These are phyloP conservation scores for Atrichornis clamosus DNA, from an alignment of 2,113 vertebrate genomes.

Conservation along the genomic window DNA sequence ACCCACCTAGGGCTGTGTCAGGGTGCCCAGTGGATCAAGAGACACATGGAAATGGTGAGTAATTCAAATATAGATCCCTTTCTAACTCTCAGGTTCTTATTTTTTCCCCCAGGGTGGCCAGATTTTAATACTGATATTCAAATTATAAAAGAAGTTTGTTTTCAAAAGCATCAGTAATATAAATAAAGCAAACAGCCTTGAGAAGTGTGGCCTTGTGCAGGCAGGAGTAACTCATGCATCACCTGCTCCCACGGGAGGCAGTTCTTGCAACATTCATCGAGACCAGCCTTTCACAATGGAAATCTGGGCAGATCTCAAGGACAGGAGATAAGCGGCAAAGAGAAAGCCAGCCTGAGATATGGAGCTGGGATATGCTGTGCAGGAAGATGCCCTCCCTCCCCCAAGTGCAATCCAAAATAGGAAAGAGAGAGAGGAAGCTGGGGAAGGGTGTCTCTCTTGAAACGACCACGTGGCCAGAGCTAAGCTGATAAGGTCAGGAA, in stretches of 20 bases:
- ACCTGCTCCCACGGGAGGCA: background rate
- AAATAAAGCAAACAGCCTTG: background rate
- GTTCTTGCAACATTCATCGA: background rate
- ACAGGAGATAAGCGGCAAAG: background rate
- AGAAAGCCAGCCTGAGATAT: background rate
- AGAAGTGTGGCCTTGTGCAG: background rate
- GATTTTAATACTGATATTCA: background rate
- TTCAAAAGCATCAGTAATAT: background rate
- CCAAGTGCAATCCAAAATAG: background rate
- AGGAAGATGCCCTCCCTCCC: background rate
- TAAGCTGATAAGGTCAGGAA: background rate
- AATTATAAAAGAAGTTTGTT: background rate
- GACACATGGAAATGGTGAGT: background rate
- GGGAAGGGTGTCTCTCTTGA: background rate
- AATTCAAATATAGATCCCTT: background rate
- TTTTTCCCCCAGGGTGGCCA: too few relatives aligned
- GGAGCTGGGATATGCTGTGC: background rate
- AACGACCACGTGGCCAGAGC: background rate
- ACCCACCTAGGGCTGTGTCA: background rate
- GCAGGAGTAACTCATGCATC: background rate
- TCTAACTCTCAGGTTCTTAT: background rate
- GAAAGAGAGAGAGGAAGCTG: slow-evolving; percentile 16
- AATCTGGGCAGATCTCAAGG: background rate
- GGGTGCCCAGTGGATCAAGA: background rate
- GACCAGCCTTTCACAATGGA: background rate